Evolutionary conservation across 2,113 vertebrate genomes (phyloP).

Genomic region (Mirounga angustirostris): DNA sequence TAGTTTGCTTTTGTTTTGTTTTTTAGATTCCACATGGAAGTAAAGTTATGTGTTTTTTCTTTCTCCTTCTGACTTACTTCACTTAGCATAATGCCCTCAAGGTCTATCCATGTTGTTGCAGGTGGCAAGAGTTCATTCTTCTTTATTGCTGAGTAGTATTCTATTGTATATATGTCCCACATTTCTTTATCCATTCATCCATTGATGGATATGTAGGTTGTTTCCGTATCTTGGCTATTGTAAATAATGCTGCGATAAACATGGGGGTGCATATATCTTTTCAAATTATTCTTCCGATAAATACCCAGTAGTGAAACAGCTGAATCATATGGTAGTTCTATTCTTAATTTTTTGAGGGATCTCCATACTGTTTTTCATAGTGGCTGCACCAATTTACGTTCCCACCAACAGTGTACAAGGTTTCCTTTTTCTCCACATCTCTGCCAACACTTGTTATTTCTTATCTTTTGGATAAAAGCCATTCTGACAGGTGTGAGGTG

Average conservation of each 20-base stretch:
- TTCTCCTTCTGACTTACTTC: not conserved
- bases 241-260: not conserved
- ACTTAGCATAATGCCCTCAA: not conserved
- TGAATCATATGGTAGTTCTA: not conserved
- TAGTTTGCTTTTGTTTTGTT: not conserved
- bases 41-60: not conserved
- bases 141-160: not conserved
- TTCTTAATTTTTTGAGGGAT: not conserved
- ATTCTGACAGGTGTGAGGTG: not conserved
- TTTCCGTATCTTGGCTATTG: not conserved
- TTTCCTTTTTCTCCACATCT: not conserved
- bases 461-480: not conserved
- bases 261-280: not conserved
- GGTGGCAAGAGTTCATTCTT: not conserved
- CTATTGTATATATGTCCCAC: not conserved
- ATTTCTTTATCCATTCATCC: not conserved
- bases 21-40: not conserved
- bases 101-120: not conserved
- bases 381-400: not conserved
- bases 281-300: not conserved
- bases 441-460: not conserved
- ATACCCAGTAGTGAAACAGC: not conserved
- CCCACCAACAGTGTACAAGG: not conserved
- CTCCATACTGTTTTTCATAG: not conserved
- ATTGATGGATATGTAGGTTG: not conserved